Evolutionary conservation across 2,113 vertebrate genomes (phyloP).

Genomic region (Octodon degus): DNA sequence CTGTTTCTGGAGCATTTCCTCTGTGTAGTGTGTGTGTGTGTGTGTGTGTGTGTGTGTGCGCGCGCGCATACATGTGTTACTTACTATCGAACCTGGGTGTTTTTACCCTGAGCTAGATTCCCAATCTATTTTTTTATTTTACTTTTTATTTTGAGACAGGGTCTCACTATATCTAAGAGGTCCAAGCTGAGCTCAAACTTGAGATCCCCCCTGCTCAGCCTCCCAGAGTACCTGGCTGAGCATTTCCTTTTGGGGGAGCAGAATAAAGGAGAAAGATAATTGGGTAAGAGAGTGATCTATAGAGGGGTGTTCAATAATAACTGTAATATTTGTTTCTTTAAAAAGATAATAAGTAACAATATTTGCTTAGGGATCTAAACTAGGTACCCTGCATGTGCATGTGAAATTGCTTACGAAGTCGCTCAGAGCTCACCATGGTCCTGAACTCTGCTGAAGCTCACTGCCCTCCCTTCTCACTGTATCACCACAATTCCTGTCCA

Average conservation of each 20-base stretch:
- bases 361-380: neutral
- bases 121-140: neutral
- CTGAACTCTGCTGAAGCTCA: neutral
- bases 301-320: neutral
- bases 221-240: neutral
- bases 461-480: neutral
- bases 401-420: neutral
- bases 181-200: neutral
- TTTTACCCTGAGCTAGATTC: neutral
- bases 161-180: neutral
- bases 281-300: neutral
- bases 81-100: neutral
- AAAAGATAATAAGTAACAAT: neutral
- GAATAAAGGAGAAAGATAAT: neutral
- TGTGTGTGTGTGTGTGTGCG: neutral
- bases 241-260: neutral
- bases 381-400: too few relatives aligned
- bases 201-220: neutral
- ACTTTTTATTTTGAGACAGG: neutral
- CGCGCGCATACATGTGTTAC: neutral
- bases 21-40: neutral
- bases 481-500: neutral
- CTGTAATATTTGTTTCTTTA: slow-evolving; percentile 19
- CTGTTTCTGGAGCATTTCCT: neutral
- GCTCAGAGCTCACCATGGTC: neutral